Percentiles rank a stretch among this genome's conserved stretches.
Conservation (phyloP, 2,113 vertebrate species). For the Chloroceryle aenea region DNA sequence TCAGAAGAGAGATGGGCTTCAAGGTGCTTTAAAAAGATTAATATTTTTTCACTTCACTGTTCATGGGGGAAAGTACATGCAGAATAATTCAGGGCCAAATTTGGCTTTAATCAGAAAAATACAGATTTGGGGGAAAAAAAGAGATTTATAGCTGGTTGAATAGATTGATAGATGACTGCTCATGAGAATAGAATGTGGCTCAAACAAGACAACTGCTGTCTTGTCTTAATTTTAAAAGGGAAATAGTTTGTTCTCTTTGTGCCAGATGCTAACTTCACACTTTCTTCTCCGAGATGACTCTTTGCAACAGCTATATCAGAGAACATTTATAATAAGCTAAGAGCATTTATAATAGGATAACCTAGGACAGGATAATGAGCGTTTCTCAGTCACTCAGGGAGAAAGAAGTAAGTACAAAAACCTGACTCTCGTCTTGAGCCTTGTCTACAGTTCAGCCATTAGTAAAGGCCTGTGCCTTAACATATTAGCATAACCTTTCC, state of each 20-base stretch:
- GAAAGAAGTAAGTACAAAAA: slow-evolving; percentile 30
- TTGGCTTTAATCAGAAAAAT: background rate
- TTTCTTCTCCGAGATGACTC: slow-evolving; percentile 22
- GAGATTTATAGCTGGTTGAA: background rate
- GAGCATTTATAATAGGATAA: slow-evolving; percentile 32
- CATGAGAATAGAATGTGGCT: background rate
- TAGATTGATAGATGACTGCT: background rate
- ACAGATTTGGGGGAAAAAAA: background rate
- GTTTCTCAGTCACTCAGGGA: slow-evolving; percentile 44
- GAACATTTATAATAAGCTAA: slow-evolving; percentile 54
- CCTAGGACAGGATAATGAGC: slow-evolving; percentile 51
- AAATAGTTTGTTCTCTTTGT: background rate
- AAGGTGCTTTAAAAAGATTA: slow-evolving; percentile 25
- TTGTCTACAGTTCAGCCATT: slow-evolving; percentile 27
- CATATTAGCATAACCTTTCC: slow-evolving; percentile 64
- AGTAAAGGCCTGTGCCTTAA: slow-evolving; percentile 41
- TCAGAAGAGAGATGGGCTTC: slow-evolving; percentile 40
- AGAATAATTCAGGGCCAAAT: background rate
- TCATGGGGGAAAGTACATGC: background rate
- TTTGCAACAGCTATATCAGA: background rate
- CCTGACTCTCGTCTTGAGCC: background rate
- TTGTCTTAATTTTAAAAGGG: background rate
- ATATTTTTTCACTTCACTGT: background rate
- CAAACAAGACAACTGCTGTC: background rate
- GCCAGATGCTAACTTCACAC: background rate